Evolutionary conservation across 2,888 invertebrate genomes (phyloP).

Genomic region (Caenorhabditis sp.): DNA sequence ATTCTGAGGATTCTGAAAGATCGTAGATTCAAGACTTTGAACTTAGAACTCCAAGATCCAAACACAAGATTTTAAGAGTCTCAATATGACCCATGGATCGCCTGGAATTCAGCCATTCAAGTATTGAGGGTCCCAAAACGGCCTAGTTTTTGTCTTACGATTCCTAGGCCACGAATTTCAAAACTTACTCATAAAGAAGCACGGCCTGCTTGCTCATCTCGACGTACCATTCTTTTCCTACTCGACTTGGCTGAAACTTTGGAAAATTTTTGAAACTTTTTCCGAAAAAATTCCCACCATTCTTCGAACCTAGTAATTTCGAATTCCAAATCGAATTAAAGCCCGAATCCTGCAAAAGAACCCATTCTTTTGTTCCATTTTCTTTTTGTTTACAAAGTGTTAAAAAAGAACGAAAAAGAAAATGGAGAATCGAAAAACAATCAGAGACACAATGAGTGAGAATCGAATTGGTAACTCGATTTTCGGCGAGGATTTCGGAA

Average conservation of each 20-base stretch:
- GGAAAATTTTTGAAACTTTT: neutral
- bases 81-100: too few relatives aligned
- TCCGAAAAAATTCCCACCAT: neutral
- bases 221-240: slow-evolving; percentile 39
- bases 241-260: slow-evolving; percentile 40
- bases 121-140: neutral
- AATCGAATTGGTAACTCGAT: slow-evolving; percentile 50
- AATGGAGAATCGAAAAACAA: slow-evolving; percentile 11
- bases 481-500: slow-evolving; percentile 19
- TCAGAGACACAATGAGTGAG: slow-evolving; percentile 30
- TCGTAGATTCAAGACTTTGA: too few relatives aligned
- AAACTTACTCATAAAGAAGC: slow-evolving; percentile 49
- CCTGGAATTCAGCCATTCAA: too few relatives aligned
- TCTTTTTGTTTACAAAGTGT: slow-evolving; percentile 12
- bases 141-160: neutral
- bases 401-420: slow-evolving; percentile 21
- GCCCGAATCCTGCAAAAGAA: slow-evolving; percentile 21
- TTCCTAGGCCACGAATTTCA: neutral
- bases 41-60: neutral
- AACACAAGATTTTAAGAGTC: neutral
- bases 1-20: neutral
- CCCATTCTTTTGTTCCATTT: slow-evolving; percentile 1
- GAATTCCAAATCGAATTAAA: slow-evolving; percentile 15
- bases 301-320: neutral
- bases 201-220: slow-evolving; percentile 12